Base-by-base conservation (phyloP, 2,888 invertebrate genomes). In the Sympetrum striolatum region DNA sequence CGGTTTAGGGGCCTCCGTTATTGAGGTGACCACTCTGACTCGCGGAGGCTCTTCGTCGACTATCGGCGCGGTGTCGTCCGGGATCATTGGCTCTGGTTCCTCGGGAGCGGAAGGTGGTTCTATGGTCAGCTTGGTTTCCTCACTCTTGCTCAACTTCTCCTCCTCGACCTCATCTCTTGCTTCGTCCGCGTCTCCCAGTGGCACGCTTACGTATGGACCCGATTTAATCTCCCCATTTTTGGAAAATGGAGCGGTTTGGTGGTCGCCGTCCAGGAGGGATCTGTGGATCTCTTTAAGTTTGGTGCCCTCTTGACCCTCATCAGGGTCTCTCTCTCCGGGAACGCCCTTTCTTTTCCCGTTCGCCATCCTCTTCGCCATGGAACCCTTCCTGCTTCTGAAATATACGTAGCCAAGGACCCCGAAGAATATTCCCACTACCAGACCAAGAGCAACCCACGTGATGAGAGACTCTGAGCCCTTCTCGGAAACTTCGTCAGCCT, bases 61-160 rank as follows among this genome's bases (percentile, higher is more conserved):
- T 3, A 90, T 39, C 4, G 91, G 91, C 53, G 91, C 81, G 44
- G 91, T 90, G 91, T 91, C 35, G 92, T 92, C n/a, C 92, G 91
- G 5, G 92, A 92, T 8, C n/a, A 53, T 53, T 1, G 91, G 91
- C 58, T 91, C 90, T 22, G 91, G 80, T 73, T 90, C 90, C 53
- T 90, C 64, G 8, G 91, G 90, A 3, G 79, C 82, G 64, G 44
- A 81, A 81, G 86, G 90, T 14, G 90, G 90, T n/a, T 90, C 90
- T 0, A 90, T 60, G 81, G 73, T 73, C 25, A 73, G 18, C 12
- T 73, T 73, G 73, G 73, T 73, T 31, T 90, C 91, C 15, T 90
- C 86, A 6, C 35, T 37, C 18, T 91, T 82, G 25, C 91, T 91
- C 90, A 37, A 18, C 58, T 60, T 37, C 64, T 90, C 82, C 73